Percentiles rank a stretch among this genome's conserved stretches.
phyloP scores from a whole-genome alignment of 2,888 invertebrate species.

The Lasioglossum villosulum region DNA sequence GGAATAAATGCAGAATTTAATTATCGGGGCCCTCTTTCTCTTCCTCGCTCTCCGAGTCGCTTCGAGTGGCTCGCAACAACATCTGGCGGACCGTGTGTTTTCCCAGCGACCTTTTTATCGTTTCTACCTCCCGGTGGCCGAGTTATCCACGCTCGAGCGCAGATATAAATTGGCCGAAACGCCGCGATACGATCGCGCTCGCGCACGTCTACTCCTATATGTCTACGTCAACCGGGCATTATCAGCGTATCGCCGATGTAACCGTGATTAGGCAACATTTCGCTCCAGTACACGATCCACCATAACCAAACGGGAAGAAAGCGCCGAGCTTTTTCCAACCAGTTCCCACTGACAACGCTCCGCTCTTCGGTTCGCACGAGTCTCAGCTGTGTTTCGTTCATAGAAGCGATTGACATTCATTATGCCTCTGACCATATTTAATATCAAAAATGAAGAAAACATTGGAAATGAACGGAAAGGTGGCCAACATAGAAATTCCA shows the following conservation, averaged over 20 bases:
- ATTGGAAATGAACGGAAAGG: no score
- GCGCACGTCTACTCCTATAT: slow-evolving; percentile 36
- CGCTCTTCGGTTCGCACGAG: background rate
- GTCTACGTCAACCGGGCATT: slow-evolving; percentile 51
- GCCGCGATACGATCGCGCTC: slow-evolving; percentile 43
- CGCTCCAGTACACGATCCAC: slow-evolving; percentile 16
- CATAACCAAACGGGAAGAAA: slow-evolving; percentile 8
- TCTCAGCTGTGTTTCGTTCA: background rate
- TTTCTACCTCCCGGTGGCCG: slow-evolving; percentile 28
- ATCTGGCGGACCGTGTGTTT: slow-evolving; percentile 49
- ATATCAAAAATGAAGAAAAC: no score
- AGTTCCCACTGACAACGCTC: background rate
- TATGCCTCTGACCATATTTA: no score
- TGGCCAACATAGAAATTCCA: no score
- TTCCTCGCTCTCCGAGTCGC: slow-evolving; percentile 10
- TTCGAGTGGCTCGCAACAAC: slow-evolving; percentile 44
- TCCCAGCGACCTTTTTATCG: slow-evolving; percentile 51
- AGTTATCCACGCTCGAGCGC: slow-evolving; percentile 52
- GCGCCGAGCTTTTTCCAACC: background rate
- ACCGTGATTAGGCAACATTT: slow-evolving; percentile 44
- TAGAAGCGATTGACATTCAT: background rate
- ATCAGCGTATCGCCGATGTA: slow-evolving; percentile 53
- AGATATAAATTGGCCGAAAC: slow-evolving; percentile 63
- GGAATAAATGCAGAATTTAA: slow-evolving; percentile 47
- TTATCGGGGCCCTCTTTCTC: slow-evolving; percentile 33